Evolutionary conservation across 2,797 vertebrate species (phyloP), one percentile per base, ranked within the genome.

Genomic region (Petrocephalus sullivani): DNA sequence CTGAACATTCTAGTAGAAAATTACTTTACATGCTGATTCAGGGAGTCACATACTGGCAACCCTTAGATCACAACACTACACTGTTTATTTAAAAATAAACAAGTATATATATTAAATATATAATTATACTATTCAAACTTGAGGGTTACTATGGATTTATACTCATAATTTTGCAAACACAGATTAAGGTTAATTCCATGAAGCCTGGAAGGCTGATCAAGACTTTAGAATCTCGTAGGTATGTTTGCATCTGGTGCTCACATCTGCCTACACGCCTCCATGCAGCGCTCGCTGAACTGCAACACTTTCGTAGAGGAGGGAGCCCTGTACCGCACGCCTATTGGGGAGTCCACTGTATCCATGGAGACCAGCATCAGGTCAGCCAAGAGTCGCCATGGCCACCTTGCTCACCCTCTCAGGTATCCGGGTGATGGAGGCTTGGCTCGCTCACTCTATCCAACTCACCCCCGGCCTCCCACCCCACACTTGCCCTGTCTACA

Each of bases 281-380:
- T 67, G 4, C 90, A 98, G 97, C 96, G 96, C 7, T 97, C 97
- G 85, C 95, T 98, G 90, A 97, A 97, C 91, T 97, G 96, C 92
- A 95, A 95, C 90, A 95, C 95, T 0, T 96, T 93, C 0, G 93
- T 93, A 41, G 96, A 97, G 57, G 97, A 97, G 33, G 95, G 96
- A 0, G 94, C 94, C 88, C 91, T 97, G 94, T 96, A 96, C 89
- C 96, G 97, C 90, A 97, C 96, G 0, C 93, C 94, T 0, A 92
- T 97, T 56, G 96, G 96, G 87, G 97, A 97, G 93, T 97, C 97
- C 90, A 97, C 96, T 0, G 97, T 96, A 84, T 98, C 97, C 0
- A 93, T 97, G 91, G 96, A 97, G 89, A 97, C 94, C 93, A 95
- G 96, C 28, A 81, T 94, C 94, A 96, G 96, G 94, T 97, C 95